These are phyloP conservation scores for Leptopilina clavipes DNA, from an alignment of 1,140 invertebrate species.

Conservation along the genomic window DNA sequence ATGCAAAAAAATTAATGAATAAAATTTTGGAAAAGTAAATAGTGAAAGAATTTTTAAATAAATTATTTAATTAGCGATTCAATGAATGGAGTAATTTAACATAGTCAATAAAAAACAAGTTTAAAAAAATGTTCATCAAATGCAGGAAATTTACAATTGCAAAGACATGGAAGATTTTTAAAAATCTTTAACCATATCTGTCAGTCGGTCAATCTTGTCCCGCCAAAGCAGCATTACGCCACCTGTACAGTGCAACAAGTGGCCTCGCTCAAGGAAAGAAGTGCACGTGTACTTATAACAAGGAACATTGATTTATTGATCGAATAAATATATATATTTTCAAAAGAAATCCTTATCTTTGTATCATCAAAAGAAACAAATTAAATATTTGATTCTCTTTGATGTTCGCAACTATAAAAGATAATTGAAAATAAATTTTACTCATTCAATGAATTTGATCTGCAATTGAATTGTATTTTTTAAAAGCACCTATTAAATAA, in stretches of 20 bases:
- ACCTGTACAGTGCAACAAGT: conserved; percentile 24
- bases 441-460: neutral
- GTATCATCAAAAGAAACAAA: conserved; percentile 8
- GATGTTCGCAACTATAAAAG: neutral
- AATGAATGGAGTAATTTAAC: too few relatives aligned
- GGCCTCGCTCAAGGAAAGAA: conserved; percentile 27
- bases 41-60: too few relatives aligned
- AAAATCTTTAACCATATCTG: conserved; percentile 32
- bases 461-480: neutral
- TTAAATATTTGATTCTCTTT: neutral
- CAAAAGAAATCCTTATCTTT: conserved; percentile 10
- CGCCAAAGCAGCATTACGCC: conserved; percentile 8
- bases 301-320: conserved; percentile 31
- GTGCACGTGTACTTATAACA: conserved; percentile 23
- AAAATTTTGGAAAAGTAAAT: too few relatives aligned
- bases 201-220: conserved; percentile 30
- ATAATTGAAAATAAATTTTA: conserved; percentile 3
- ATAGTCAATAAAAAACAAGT: neutral
- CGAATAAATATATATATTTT: conserved; percentile 30
- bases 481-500: neutral
- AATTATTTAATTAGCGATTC: too few relatives aligned
- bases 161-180: conserved; percentile 9
- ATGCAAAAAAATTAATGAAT: too few relatives aligned
- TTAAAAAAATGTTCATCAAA: neutral
- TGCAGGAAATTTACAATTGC: neutral